Conservation (phyloP, 2,797 vertebrate genomes). For the Lepus oiostolus region DNA sequence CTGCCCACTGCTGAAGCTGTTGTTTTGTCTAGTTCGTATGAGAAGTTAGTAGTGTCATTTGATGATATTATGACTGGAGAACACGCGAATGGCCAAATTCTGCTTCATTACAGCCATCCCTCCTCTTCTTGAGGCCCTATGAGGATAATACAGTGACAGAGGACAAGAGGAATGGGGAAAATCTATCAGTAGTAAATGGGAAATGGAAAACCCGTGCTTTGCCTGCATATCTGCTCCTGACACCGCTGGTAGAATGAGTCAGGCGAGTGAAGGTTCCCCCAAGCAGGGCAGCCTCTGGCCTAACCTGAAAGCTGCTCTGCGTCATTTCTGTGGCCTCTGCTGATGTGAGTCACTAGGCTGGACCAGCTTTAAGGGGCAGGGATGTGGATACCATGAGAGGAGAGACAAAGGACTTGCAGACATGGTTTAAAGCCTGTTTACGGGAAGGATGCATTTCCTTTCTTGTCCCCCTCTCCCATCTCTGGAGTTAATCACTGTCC, state of each 20-base stretch:
- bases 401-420: fast-evolving
- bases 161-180: not conserved
- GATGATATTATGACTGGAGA: not conserved
- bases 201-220: slow-evolving; percentile 41
- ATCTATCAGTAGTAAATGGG: slow-evolving; percentile 13
- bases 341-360: not conserved
- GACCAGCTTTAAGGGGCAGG: not conserved
- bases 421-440: not conserved
- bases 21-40: not conserved
- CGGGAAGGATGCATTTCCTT: not conserved
- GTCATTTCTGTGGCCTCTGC: not conserved
- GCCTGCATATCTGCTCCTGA: not conserved
- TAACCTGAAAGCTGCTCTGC: not conserved
- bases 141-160: not conserved
- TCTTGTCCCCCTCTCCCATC: not conserved
- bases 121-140: not conserved
- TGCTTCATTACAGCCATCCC: not conserved
- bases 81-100: not conserved
- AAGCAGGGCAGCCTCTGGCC: not conserved
- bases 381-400: too few relatives aligned
- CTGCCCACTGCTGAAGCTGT: not conserved
- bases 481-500: not conserved
- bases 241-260: not conserved
- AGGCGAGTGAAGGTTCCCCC: not conserved
- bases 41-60: slow-evolving; percentile 22